Evolutionary conservation across 2,888 invertebrate genomes (phyloP).

Genomic region (Scaptomyza reducta): DNA sequence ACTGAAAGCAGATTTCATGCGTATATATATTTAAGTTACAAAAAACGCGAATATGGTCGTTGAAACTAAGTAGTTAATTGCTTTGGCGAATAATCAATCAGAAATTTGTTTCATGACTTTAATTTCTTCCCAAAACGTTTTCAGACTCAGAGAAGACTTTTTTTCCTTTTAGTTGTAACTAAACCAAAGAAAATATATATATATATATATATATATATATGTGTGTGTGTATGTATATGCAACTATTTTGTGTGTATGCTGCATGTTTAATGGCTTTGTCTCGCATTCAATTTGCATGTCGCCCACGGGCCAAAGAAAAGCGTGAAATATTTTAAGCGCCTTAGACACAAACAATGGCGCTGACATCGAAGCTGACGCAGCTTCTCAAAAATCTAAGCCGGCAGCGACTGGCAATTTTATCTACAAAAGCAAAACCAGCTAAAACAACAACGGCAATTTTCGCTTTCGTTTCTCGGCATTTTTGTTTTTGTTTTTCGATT

Average conservation of each 20-base stretch:
- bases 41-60: no score
- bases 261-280: constrained; percentile 46
- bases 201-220: no score
- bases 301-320: constrained; percentile 60
- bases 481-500: constrained; percentile 12
- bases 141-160: no score
- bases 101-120: no score
- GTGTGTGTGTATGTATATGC: not conserved
- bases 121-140: no score
- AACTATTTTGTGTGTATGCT: constrained; percentile 19
- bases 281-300: constrained; percentile 66
- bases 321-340: constrained; percentile 60
- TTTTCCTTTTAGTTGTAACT: no score
- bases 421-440: constrained; percentile 41
- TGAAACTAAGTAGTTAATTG: no score
- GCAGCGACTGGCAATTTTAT: constrained; percentile 56
- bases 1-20: not conserved
- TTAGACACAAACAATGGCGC: constrained; percentile 43
- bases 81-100: constrained; percentile 4
- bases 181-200: not conserved
- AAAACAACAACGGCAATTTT: constrained; percentile 29
- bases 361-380: constrained; percentile 34
- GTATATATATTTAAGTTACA: no score
- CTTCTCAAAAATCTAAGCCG: constrained; percentile 36
- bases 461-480: constrained; percentile 52